Percentiles rank a stretch among this genome's conserved stretches.
phyloP scores from a whole-genome alignment of 2,888 invertebrate genomes.

The Scaptomyza caliginosa region DNA sequence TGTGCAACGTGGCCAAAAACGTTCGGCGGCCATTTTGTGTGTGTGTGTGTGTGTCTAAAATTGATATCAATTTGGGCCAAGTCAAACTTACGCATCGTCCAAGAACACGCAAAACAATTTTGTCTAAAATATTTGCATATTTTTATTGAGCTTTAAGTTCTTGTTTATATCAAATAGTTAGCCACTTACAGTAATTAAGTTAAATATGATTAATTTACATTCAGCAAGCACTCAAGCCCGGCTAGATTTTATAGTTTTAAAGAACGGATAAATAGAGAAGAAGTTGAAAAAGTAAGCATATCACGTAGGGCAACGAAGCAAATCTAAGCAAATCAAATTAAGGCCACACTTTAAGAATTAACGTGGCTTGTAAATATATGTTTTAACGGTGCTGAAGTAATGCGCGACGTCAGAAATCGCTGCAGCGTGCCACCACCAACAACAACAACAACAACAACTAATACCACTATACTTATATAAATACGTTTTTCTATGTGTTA shows the following conservation, averaged over 20 bases:
- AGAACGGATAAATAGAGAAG: not conserved
- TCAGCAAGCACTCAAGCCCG: not conserved
- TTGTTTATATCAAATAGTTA: too few species aligned
- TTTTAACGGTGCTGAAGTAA: slow-evolving; percentile 79
- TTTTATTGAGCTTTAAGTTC: too few species aligned
- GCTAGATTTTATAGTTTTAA: not conserved
- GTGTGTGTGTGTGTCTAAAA: slow-evolving; percentile 47
- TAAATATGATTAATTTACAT: not conserved
- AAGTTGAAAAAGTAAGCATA: not conserved
- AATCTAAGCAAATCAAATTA: slow-evolving; percentile 75
- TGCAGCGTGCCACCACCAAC: slow-evolving; percentile 69
- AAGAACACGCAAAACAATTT: not conserved
- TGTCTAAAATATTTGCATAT: not conserved
- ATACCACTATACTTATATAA: slow-evolving; percentile 1
- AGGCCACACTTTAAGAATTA: slow-evolving; percentile 76
- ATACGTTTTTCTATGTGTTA: too few species aligned
- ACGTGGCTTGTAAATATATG: slow-evolving; percentile 76
- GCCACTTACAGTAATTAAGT: not conserved
- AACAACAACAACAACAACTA: slow-evolving; percentile 25
- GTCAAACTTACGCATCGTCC: slow-evolving; percentile 24
- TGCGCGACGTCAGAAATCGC: slow-evolving; percentile 68
- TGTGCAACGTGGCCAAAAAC: slow-evolving; percentile 68
- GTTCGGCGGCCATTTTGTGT: slow-evolving; percentile 66
- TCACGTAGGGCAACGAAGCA: slow-evolving; percentile 53
- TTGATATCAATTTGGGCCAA: slow-evolving; percentile 41